Evolutionary conservation across 1,140 invertebrate genomes (phyloP), one percentile per base, ranked within the genome.

Genomic region (Drosophila yakuba): DNA sequence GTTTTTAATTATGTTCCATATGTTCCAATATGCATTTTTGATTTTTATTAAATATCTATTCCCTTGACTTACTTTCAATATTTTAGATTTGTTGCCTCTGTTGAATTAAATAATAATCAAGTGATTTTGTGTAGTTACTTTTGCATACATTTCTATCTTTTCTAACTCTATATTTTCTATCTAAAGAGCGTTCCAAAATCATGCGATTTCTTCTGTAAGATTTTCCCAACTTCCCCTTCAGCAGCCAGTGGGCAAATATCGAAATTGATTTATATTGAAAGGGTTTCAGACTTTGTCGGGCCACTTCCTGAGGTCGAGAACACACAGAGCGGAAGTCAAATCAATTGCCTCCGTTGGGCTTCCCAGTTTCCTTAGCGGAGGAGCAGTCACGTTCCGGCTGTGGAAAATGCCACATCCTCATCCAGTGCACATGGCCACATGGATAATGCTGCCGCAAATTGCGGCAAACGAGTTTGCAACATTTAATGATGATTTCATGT

Each of bases 221-320:
- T 44, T 28, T 25, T 17, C 50, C 7, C 12, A 4, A 10, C 64
- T 63, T 35, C 28, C 15, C 39, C 17, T 44, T 28, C 12, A 35
- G 39, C 45, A 64, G 57, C 23, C 64, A 36, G 63, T 66, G 62
- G 66, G 80, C 69, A 83, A 68, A 71, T 83, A 88, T 89, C 83
- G 77, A 81, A 89, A 89, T 89, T 89, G 84, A 89, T 89, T 89
- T 89, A 89, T 89, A 89, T 89, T 89, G 84, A 89, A 89, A 78
- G 74, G 85, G 66, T 58, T 78, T 89, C 84, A 73, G 64, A 73
- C 72, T 78, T 51, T 69, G 69, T 66, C 59, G 60, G 58, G 68
- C 84, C 80, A 89, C 79, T 89, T 89, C 84, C 80, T 88, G 72
- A 58, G 63, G 72, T 71, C 44, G 52, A 58, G 52, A 58, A 57